Evolutionary conservation across 2,113 vertebrate species (phyloP), one percentile per base, ranked within the genome.

Genomic region (Trogon melanurus): DNA sequence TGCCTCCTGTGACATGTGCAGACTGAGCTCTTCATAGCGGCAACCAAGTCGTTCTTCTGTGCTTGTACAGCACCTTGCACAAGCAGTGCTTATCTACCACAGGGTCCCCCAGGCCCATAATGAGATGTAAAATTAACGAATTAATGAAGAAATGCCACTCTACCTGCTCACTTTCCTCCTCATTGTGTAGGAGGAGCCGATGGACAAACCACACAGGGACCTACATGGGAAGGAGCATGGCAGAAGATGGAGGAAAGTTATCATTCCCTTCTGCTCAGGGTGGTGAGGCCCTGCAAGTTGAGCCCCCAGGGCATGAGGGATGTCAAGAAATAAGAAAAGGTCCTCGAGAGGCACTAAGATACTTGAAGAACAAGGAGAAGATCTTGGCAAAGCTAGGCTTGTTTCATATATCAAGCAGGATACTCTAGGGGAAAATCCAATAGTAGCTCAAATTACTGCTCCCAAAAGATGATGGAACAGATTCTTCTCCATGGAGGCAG

Each of bases 1-100:
- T 96, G 93, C 93, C 93, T 96, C 95, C 89, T 62, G 62, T 95
- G 94, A 72, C 89, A 97, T 69, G 78, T 95, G 70, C 89, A 95
- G 93, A 76, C 94, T 94, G 66, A 96, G 89, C 45, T 95, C 89
- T n/a, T 95, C 89, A 89, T 81, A 85, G 87, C 84, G 93, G 84
- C 84, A 87, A 54, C 41, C 45, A 88, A 66, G 66, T 94, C 90
- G 47, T 85, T 96, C 92, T 93, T 64, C 73, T 73, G 50, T 85
- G 94, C 51, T 66, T 69, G 32, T 67, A 53, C 69, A 90, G 58
- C 87, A 72, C 91, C 86, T 79, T 74, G 41, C 53, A 75, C 81
- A 87, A 85, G 62, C 47, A 70, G 70, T 26, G 66, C 57, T 61
- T 34, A 87, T 47, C 69, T 41, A 36, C 44, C 25, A 56, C 38